These are phyloP conservation scores for Chalcosyrphus nemorum DNA, from an alignment of 2,888 invertebrate genomes.

Conservation along the genomic window DNA sequence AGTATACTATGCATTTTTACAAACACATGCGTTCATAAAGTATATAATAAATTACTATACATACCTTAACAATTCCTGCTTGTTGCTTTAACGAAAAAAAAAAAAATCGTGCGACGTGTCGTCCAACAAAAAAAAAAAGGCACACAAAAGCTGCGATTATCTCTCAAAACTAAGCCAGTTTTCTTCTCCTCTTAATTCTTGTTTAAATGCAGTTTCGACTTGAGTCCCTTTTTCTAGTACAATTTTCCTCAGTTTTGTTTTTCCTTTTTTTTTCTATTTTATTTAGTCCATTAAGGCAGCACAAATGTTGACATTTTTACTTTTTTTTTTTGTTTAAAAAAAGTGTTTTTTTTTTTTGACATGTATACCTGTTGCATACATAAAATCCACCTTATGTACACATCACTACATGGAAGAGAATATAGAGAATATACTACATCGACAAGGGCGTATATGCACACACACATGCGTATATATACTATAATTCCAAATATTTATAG, in stretches of 20 bases:
- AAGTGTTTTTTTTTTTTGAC: constrained; percentile 63
- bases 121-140: constrained; percentile 38
- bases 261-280: too few species aligned
- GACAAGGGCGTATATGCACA: neutral
- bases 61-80: constrained; percentile 65
- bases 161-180: constrained; percentile 15
- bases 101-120: constrained; percentile 62
- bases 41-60: constrained; percentile 25
- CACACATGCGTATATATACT: constrained; percentile 2
- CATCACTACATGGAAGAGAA: too few species aligned
- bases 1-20: neutral
- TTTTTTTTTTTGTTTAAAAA: constrained; percentile 50
- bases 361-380: constrained; percentile 69
- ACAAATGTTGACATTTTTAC: constrained; percentile 60
- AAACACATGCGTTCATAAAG: constrained; percentile 12
- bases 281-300: constrained; percentile 36
- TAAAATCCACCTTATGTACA: constrained; percentile 52
- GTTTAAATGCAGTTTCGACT: constrained; percentile 54
- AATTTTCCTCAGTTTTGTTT: too few species aligned
- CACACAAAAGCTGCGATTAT: constrained; percentile 23
- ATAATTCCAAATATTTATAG: constrained; percentile 29
- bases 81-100: constrained; percentile 45
- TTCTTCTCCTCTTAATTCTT: constrained; percentile 17
- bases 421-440: too few species aligned
- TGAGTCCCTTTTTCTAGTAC: constrained; percentile 2